These are phyloP conservation scores for Pipa parva DNA, from an alignment of 2,113 vertebrate genomes.

Conservation along the genomic window DNA sequence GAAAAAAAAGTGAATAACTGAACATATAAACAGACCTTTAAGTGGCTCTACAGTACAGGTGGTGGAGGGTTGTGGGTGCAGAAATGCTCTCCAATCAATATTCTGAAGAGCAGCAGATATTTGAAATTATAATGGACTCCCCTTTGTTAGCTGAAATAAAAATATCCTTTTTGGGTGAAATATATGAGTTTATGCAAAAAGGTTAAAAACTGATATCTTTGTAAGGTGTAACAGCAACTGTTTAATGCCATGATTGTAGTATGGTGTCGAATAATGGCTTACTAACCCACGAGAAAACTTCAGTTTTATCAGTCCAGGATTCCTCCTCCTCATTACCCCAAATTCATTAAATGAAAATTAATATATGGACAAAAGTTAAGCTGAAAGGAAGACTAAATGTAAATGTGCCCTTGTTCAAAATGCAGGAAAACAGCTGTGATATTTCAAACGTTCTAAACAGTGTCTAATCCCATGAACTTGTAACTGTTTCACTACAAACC, in stretches of 20 bases:
- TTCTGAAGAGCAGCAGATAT: constrained; percentile 59
- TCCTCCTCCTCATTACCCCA: background rate
- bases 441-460: constrained; percentile 82
- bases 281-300: background rate
- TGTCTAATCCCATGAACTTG: constrained; percentile 80
- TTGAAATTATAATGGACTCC: constrained; percentile 64
- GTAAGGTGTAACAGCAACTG: constrained; percentile 5
- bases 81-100: constrained; percentile 65
- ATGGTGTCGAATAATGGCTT: constrained; percentile 16
- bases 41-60: constrained; percentile 73
- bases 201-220: background rate
- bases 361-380: constrained; percentile 61
- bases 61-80: constrained; percentile 25
- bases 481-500: constrained; percentile 82
- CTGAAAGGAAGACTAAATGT: constrained; percentile 75
- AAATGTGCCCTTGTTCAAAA: constrained; percentile 70
- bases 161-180: constrained; percentile 43
- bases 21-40: constrained; percentile 78
- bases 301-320: background rate
- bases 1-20: constrained; percentile 71
- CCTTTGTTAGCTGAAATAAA: constrained; percentile 67
- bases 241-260: constrained; percentile 7
- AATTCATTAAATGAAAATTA: constrained; percentile 50
- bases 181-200: background rate
- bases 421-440: constrained; percentile 72